phyloP scores from a whole-genome alignment of 2,888 invertebrate species.

The Patella depressa region DNA sequence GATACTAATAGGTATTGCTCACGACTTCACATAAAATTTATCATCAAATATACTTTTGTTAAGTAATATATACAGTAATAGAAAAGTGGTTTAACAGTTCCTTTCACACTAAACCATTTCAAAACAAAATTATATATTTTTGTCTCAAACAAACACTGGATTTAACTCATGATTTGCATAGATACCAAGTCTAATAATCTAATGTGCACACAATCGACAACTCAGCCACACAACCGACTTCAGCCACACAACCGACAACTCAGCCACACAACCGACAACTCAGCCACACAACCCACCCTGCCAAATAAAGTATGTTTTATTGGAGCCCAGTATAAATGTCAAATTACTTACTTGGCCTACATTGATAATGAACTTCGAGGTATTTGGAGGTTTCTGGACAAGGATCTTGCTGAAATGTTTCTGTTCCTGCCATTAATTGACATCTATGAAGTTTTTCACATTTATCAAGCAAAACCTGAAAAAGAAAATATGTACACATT shows the following conservation, averaged over 20 bases:
- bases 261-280: neutral
- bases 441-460: constrained; percentile 95
- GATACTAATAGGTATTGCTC: too few species aligned
- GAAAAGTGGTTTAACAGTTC: too few species aligned
- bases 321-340: neutral
- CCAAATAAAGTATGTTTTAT: neutral
- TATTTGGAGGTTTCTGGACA: constrained; percentile 93
- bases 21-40: too few species aligned
- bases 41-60: too few species aligned
- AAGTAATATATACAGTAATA: too few species aligned
- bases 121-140: too few species aligned
- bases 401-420: constrained; percentile 90
- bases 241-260: neutral
- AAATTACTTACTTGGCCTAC: constrained; percentile 87
- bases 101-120: too few species aligned
- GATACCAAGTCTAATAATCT: too few species aligned
- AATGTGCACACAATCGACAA: neutral
- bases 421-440: constrained; percentile 90
- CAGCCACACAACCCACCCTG: neutral
- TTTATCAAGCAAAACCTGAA: constrained; percentile 93
- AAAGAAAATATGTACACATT: constrained; percentile 31
- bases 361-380: constrained; percentile 96
- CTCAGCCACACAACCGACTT: too few species aligned
- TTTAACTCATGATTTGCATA: too few species aligned
- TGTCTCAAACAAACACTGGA: too few species aligned